Base-by-base conservation (phyloP, 2,888 invertebrate genomes). In the Ptychoptera albimana region DNA sequence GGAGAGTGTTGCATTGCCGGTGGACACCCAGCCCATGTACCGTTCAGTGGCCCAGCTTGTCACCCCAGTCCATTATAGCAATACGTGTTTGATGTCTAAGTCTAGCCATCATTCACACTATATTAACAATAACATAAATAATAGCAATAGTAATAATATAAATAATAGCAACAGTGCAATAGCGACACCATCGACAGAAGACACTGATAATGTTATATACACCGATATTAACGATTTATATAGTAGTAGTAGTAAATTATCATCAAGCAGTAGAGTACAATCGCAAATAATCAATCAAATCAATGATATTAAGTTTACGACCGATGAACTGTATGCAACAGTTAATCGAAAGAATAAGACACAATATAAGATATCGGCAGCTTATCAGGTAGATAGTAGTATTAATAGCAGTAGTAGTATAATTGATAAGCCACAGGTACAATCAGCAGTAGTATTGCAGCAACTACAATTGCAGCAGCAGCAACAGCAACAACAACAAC, bases 51-150 rank as follows among this genome's bases (percentile, higher is more conserved):
- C 39, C 42, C 50, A 43, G 39, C 49, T 46, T 50, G 50, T 53
- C 63, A 62, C 57, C 52, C 65, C 60, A 61, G 60, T 57, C 59
- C 65, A 60, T 66, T 66, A 66, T 66, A 66, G 64, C 66, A 66
- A 59, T 66, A 63, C 63, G 55, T 64, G 55, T 57, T 66, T 61
- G 66, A 66, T 64, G 66, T 66, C 65, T 66, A 66, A 66, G 52
- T 23, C 23, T 23, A 23, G 23, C 7, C 23, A 23, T 23, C 23
- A 23, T 23, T 23, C 23, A 5, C 23, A 23, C 23, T 23, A 23
- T 23, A 23, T 23, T 5, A 23, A 23, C 7, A 23, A 23, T 23
- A 23, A 23, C 7, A 23, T 5, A 5, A 23, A 23, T 23, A 23
- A 32, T n/a, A 11, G 9, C 9, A 32, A 8, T 32, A 32, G 9